phyloP scores from a whole-genome alignment of 2,888 invertebrate genomes.

The Clostera curtula region DNA sequence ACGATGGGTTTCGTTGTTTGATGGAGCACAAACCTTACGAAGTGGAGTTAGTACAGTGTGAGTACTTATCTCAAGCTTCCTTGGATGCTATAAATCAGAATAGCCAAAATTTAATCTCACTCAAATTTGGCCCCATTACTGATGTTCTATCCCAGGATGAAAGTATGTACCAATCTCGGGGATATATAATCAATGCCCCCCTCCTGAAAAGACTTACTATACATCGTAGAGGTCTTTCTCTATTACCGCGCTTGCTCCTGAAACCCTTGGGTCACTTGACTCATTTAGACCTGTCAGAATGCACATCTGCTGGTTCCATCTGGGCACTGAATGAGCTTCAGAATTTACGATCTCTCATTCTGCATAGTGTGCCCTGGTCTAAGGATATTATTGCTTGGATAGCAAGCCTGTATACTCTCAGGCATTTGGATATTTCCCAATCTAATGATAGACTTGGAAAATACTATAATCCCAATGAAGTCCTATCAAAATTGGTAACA shows the following conservation, averaged over 20 bases:
- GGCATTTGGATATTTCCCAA: conserved; percentile 90
- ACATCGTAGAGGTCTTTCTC: conserved; percentile 62
- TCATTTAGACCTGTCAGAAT: conserved; percentile 83
- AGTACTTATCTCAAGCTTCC: conserved; percentile 76
- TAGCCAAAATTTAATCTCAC: conserved; percentile 79
- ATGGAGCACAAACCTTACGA: conserved; percentile 83
- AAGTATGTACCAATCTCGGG: conserved; percentile 45
- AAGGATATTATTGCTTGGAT: conserved; percentile 78
- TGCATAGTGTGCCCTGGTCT: conserved; percentile 86
- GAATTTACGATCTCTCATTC: conserved; percentile 81
- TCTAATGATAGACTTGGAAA: conserved; percentile 81
- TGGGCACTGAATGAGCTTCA: conserved; percentile 79
- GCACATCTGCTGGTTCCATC: conserved; percentile 77
- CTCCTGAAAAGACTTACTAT: conserved; percentile 76
- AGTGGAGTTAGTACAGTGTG: conserved; percentile 85
- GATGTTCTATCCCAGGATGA: conserved; percentile 75
- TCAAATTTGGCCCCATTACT: conserved; percentile 82
- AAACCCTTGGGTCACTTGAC: conserved; percentile 76
- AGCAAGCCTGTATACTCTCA: conserved; percentile 70
- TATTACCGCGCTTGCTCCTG: conserved; percentile 72
- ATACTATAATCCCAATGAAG: conserved; percentile 83
- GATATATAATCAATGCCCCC: conserved; percentile 75
- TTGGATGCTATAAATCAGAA: conserved; percentile 80
- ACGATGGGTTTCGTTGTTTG: conserved; percentile 80
- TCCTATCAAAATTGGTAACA: conserved; percentile 81